Conservation (phyloP, 2,113 vertebrate genomes). For the Istiophorus platypterus region DNA sequence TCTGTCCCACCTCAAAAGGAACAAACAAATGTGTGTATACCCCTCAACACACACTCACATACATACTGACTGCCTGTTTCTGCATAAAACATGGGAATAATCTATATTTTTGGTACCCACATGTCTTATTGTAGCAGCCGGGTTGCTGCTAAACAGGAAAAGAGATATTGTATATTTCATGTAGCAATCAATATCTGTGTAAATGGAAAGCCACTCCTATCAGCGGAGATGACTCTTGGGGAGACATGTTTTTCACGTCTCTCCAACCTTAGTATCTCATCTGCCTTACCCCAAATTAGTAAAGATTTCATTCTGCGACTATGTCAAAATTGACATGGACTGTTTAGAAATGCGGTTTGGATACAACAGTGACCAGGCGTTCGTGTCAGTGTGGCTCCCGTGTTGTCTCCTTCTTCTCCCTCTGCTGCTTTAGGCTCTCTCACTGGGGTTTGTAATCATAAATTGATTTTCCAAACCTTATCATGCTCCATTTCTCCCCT, state of each 20-base stretch:
- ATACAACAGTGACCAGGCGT: neutral
- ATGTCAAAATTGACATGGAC: neutral
- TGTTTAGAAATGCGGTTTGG: conserved; percentile 15
- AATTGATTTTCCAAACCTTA: neutral
- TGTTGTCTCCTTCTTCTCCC: neutral
- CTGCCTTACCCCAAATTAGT: neutral
- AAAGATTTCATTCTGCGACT: neutral
- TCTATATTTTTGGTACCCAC: neutral
- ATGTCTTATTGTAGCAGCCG: neutral
- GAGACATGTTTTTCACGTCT: neutral
- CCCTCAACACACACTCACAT: neutral
- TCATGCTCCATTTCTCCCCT: neutral
- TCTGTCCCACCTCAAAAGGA: neutral
- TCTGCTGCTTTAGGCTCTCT: neutral
- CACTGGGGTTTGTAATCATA: neutral
- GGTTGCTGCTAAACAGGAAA: neutral
- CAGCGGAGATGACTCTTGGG: neutral
- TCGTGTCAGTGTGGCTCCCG: conserved; percentile 9
- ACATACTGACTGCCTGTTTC: neutral
- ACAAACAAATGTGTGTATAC: neutral
- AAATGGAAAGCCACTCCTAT: neutral
- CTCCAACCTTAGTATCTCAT: neutral
- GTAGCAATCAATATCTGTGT: neutral
- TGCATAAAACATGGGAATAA: neutral
- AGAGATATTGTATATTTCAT: neutral